These are phyloP conservation scores for Plecotus auritus DNA, from an alignment of 2,113 vertebrate genomes.

Conservation along the genomic window DNA sequence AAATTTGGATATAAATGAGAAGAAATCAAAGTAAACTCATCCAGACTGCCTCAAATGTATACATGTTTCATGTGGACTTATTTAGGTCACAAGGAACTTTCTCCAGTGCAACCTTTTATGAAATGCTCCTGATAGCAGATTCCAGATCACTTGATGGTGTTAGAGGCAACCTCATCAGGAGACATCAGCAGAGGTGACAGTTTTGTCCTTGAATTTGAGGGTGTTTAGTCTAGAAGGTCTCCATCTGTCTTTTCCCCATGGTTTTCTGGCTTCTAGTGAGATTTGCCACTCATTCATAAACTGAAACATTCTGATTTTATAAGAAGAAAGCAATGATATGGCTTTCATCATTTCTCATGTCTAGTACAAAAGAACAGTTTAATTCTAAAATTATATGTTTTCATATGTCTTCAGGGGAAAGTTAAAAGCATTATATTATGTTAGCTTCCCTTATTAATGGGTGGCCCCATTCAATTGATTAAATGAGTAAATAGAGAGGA, in stretches of 20 bases:
- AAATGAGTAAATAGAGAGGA: background rate
- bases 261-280: background rate
- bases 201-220: background rate
- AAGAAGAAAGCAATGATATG: background rate
- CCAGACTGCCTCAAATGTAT: background rate
- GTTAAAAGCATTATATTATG: background rate
- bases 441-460: background rate
- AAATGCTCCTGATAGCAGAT: background rate
- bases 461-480: background rate
- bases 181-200: background rate
- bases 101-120: background rate
- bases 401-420: background rate
- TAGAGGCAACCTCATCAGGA: background rate
- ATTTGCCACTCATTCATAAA: background rate
- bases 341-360: background rate
- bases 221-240: background rate
- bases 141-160: background rate
- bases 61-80: background rate
- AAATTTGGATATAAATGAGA: background rate
- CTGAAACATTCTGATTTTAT: background rate
- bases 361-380: background rate
- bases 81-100: background rate
- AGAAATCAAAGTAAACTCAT: background rate
- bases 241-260: background rate
- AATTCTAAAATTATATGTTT: conserved; percentile 17